These are phyloP conservation scores for Lithophane semibrunnea DNA, from an alignment of 2,888 invertebrate species.

Conservation along the genomic window DNA sequence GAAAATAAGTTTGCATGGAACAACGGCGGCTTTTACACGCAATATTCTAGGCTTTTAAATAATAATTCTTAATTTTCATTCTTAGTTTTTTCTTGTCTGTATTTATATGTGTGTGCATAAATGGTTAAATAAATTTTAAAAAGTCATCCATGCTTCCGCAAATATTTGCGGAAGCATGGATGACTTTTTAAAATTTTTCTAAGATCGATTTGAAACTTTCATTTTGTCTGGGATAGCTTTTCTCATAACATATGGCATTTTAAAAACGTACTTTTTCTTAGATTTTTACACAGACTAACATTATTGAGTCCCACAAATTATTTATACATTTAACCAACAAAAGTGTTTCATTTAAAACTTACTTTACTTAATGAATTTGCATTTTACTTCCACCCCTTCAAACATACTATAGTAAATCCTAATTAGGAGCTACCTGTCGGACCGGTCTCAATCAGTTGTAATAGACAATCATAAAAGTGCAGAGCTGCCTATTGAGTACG, in stretches of 20 bases:
- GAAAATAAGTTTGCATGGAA: neutral
- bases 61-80: no score
- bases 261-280: neutral
- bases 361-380: neutral
- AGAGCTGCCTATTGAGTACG: no score
- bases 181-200: no score
- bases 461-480: no score
- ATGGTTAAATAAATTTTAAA: no score
- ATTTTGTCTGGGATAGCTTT: neutral
- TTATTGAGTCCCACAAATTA: neutral
- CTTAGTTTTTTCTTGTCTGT: no score
- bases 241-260: neutral
- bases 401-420: conserved; percentile 7
- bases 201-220: neutral
- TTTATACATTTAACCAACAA: neutral
- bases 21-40: no score
- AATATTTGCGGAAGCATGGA: neutral
- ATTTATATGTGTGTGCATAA: no score
- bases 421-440: no score
- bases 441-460: no score
- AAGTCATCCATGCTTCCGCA: no score
- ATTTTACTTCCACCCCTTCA: neutral
- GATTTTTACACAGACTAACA: neutral
- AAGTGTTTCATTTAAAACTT: neutral
- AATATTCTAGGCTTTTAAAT: neutral